Evolutionary conservation across 1,140 invertebrate species (phyloP), one percentile per base, ranked within the genome.

Genomic region (Drosophila jambulina): DNA sequence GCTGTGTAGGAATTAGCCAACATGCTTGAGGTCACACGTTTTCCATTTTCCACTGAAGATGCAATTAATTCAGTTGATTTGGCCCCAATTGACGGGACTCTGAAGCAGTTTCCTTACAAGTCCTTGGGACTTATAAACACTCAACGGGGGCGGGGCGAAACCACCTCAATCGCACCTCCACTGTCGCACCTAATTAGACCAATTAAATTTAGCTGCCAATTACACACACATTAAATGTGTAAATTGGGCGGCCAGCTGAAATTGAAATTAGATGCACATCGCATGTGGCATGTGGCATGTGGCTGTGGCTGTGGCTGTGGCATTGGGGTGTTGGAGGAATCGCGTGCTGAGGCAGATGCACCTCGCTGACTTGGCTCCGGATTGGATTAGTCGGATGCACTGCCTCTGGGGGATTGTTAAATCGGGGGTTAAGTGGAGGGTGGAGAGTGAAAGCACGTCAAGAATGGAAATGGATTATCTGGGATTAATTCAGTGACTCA

Each of bases 121-220:
- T 65, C 65, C 45, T 65, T 17, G 12, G 61, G 17, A 49, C 57
- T 12, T 9, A 13, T 25, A 49, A 67, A 67, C 64, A 63, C 43
- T 62, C 62, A 49, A 49, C 12, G 58, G 64, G 32, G 8, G 13
- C 21, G 8, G 27, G 8, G 17, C 17, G 13, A 10, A 19, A 23
- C n/a, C 61, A 19, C 27, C 12, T 48, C 46, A n/a, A 1, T 23
- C 23, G 15, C 46, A n/a, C 7, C n/a, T n/a, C 58, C 64, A 49
- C 32, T 54, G 38, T 70, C 38, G 48, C 62, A 68, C 67, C 67
- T 68, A 70, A 70, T 70, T 67, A 54, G 48, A 48, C 67, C 67
- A 70, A 70, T 70, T 70, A 70, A 70, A 67, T 67, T 36, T 67
- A 70, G 67, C 67, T 67, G 67, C 61, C 67, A 70, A 54, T 70